These are phyloP conservation scores for Anarrhichthys ocellatus DNA, from an alignment of 2,113 vertebrate species.

Conservation along the genomic window DNA sequence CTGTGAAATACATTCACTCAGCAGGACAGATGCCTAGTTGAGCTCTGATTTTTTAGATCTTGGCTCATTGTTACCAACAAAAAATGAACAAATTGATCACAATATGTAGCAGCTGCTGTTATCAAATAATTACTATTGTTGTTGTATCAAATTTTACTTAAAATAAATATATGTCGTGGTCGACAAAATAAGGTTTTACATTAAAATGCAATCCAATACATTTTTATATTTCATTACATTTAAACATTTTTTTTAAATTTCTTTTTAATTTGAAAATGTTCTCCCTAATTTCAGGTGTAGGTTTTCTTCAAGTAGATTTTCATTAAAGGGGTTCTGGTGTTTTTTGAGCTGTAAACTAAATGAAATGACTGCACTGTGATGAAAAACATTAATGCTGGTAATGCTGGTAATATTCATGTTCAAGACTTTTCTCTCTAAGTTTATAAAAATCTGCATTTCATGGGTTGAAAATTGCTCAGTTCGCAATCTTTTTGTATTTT, in stretches of 20 bases:
- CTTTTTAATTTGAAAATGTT: neutral
- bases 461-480: neutral
- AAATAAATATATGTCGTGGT: neutral
- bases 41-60: neutral
- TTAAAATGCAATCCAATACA: neutral
- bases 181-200: neutral
- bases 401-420: neutral
- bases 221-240: neutral
- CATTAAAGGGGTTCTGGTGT: neutral
- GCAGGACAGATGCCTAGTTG: neutral
- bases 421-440: neutral
- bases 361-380: neutral
- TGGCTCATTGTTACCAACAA: neutral
- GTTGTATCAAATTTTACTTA: no score
- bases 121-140: neutral
- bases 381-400: neutral
- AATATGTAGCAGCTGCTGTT: neutral
- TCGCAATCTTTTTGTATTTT: no score
- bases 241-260: neutral
- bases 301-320: neutral
- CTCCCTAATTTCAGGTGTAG: neutral
- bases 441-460: neutral
- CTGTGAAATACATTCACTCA: neutral
- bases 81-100: neutral
- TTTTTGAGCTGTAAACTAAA: neutral